These are phyloP conservation scores for Illadopsis cleaveri DNA, from an alignment of 2,113 vertebrate genomes.

Conservation along the genomic window DNA sequence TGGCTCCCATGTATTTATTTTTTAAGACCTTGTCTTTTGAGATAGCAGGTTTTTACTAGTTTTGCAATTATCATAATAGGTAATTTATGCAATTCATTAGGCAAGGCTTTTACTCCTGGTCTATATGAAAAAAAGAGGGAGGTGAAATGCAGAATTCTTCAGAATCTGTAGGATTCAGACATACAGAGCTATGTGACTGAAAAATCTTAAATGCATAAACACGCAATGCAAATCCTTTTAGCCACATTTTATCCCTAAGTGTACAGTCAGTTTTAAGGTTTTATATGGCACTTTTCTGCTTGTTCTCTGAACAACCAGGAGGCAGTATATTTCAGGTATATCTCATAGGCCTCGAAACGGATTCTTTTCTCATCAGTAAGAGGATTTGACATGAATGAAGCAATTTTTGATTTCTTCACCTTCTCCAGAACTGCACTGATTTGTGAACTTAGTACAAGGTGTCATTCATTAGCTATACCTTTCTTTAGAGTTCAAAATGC, in stretches of 20 bases:
- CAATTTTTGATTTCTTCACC: background rate
- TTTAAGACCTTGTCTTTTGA: background rate
- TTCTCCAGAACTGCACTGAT: background rate
- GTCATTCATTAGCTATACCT: background rate
- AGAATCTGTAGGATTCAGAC: fast-evolving
- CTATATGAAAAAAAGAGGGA: background rate
- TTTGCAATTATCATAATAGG: background rate
- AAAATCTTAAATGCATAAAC: background rate
- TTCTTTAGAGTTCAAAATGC: background rate
- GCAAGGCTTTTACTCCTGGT: background rate
- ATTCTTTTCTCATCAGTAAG: background rate
- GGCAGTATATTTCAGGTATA: background rate
- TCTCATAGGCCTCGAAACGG: background rate
- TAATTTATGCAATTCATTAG: background rate
- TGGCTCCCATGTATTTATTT: background rate
- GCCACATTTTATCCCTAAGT: background rate
- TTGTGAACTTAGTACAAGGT: background rate
- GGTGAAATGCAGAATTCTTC: background rate
- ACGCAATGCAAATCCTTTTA: background rate
- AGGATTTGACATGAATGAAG: background rate
- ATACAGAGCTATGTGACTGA: background rate
- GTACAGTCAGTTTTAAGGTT: background rate
- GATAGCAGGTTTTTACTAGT: background rate
- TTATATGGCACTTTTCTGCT: background rate
- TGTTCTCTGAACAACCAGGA: background rate